Conservation (phyloP, 2,888 invertebrate genomes). For the Steromphala cineraria region DNA sequence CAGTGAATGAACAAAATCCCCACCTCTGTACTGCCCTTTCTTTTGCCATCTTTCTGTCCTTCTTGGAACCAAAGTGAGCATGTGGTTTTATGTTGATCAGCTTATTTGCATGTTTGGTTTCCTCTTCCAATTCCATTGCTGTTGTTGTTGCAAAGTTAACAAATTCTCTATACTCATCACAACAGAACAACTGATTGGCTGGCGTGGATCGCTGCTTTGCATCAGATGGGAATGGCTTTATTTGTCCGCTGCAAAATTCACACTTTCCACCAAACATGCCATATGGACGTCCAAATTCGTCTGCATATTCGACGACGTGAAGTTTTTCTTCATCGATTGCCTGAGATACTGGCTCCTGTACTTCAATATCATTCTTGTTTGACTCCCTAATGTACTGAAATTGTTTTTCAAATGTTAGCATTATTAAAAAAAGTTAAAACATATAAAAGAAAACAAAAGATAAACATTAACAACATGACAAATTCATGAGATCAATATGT, state of each 20-base stretch:
- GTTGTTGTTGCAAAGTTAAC: conserved; percentile 66
- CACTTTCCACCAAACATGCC: conserved; percentile 66
- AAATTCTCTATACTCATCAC: conserved; percentile 72
- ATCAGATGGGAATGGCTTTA: conserved; percentile 70
- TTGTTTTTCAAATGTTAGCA: neutral
- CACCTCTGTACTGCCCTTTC: conserved; percentile 72
- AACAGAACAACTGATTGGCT: conserved; percentile 72
- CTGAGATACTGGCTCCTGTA: conserved; percentile 39
- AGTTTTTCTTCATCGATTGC: conserved; percentile 9
- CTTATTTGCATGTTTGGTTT: conserved; percentile 48
- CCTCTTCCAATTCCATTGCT: conserved; percentile 53
- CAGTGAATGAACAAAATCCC: neutral
- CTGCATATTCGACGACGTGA: conserved; percentile 36
- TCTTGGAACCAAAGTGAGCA: conserved; percentile 67
- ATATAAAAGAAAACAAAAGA: neutral
- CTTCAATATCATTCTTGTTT: conserved; percentile 49
- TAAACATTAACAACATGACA: too few relatives aligned
- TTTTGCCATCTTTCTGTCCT: conserved; percentile 70
- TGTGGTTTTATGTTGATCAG: conserved; percentile 70
- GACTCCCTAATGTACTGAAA: conserved; percentile 66
- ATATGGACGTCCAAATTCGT: conserved; percentile 46
- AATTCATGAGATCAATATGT: too few relatives aligned
- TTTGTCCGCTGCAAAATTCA: conserved; percentile 68
- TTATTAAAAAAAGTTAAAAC: neutral
- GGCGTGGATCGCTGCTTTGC: conserved; percentile 64